Base-by-base conservation (phyloP, 2,113 vertebrate species). In the Galeopterus variegatus region DNA sequence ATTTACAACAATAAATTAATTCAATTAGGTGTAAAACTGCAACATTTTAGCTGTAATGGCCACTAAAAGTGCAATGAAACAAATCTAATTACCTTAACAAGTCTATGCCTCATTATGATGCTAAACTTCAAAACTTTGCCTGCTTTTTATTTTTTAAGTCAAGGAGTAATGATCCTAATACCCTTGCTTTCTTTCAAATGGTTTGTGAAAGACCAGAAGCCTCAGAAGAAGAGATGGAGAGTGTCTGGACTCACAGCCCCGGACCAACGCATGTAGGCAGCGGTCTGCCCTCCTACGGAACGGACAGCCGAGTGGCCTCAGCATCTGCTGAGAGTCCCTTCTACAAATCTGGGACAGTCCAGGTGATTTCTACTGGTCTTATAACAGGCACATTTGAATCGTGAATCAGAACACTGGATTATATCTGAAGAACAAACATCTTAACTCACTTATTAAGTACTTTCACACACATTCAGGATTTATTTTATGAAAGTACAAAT, bases 401-500 rank as follows among this genome's bases (percentile, higher is more conserved):
- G 1, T 23, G 4, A 33, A 56, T 48, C 52, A 14, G 9, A 36
- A 10, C 26, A 48, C 67, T 41, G 4, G 1, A 21, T 14, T 13
- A 10, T 31, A 70, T 23, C 21, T 60, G 56, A 33, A 60, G n/a
- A 90, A 50, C 12, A 70, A 88, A 21, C 41, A 62, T 54, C 18
- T 19, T 50, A 72, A 69, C 60, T 60, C 13, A 72, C 56, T 62
- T 48, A 58, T n/a, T 76, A 72, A 92, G 52, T 10, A 12, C 4
- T 45, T 95, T 67, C 52, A 41, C 60, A 85, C 13, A 80, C 1
- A 94, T 50, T 8, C 4, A 89, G 7, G 4, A 89, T 82, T 91
- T 76, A 81, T 50, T 77, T 93, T 90, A 56, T 82, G 65, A 92
- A 82, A 96, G 96, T 31, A 33, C 50, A 79, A 50, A n/a, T 93